A percentile compares a stretch with the other conserved stretches of the same genome.
These are phyloP conservation scores for Brachionus koreanus DNA, from an alignment of 1,140 invertebrate genomes.

Conservation along the genomic window DNA sequence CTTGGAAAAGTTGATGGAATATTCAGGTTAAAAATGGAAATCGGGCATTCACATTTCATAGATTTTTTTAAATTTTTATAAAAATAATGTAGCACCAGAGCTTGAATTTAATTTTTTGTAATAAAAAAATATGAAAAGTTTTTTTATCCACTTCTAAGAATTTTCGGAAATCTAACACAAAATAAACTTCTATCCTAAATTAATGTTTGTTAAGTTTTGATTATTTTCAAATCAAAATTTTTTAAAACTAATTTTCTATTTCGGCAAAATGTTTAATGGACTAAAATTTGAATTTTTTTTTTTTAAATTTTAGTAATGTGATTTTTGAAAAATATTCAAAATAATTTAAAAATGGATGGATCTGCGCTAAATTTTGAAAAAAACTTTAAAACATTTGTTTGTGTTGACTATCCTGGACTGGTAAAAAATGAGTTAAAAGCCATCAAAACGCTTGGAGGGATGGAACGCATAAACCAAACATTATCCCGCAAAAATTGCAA, in stretches of 20 bases:
- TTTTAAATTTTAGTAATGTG: background rate
- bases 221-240: background rate
- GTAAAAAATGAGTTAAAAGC: slow-evolving; percentile 15
- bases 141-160: no score
- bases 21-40: no score
- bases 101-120: no score
- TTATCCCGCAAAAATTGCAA: background rate
- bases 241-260: background rate
- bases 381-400: background rate
- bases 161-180: no score
- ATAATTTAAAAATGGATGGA: background rate
- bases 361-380: background rate
- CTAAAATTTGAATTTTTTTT: background rate
- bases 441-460: slow-evolving; percentile 15
- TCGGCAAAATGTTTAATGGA: background rate
- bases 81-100: no score
- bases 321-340: background rate
- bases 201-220: no score
- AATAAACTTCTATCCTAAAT: no score
- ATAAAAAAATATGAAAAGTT: no score
- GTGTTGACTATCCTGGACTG: slow-evolving; percentile 31
- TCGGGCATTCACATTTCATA: no score
- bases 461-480: slow-evolving; percentile 18
- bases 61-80: no score
- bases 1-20: no score